Conservation (phyloP, 1,140 invertebrate species). For the Aphelenchoides fujianensis region DNA sequence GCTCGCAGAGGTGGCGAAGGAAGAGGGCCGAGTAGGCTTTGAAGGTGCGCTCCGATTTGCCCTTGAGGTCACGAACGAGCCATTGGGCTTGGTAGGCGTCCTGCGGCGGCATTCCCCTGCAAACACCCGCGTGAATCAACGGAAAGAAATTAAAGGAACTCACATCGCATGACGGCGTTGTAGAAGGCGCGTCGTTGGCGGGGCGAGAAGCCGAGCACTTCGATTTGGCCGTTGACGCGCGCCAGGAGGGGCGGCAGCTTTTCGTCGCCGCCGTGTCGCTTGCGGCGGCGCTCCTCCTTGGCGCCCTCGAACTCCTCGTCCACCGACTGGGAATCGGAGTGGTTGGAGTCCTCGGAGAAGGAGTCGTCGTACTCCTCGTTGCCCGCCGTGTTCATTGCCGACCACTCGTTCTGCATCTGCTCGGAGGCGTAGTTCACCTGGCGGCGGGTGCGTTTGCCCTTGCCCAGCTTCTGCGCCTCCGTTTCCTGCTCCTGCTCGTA, state of each 20-base stretch:
- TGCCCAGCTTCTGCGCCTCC: constrained; percentile 76
- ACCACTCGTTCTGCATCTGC: constrained; percentile 61
- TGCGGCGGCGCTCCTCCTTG: constrained; percentile 20
- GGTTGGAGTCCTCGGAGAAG: constrained; percentile 21
- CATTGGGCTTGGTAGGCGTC: constrained; percentile 97
- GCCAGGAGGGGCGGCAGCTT: constrained; percentile 92
- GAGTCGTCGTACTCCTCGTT: constrained; percentile 15
- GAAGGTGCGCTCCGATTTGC: constrained; percentile 98
- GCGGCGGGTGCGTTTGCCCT: constrained; percentile 83
- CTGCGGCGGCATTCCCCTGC: constrained; percentile 98
- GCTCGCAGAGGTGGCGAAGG: constrained; percentile 98
- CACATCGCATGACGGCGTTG: constrained; percentile 98
- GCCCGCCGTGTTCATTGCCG: constrained; percentile 36
- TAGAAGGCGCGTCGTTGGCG: constrained; percentile 96
- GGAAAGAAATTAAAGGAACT: no score
- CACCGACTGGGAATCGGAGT: constrained; percentile 36
- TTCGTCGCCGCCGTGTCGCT: constrained; percentile 75
- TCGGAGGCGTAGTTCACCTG: constrained; percentile 68
- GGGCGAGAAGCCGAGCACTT: constrained; percentile 98
- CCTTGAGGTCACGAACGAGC: constrained; percentile 68
- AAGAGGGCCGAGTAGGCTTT: constrained; percentile 97
- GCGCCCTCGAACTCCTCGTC: no score
- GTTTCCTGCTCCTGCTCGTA: constrained; percentile 99
- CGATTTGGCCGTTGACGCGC: constrained; percentile 93
- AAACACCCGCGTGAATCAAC: no score